Conservation (phyloP, 2,797 vertebrate species). For the Sardinella longiceps region DNA sequence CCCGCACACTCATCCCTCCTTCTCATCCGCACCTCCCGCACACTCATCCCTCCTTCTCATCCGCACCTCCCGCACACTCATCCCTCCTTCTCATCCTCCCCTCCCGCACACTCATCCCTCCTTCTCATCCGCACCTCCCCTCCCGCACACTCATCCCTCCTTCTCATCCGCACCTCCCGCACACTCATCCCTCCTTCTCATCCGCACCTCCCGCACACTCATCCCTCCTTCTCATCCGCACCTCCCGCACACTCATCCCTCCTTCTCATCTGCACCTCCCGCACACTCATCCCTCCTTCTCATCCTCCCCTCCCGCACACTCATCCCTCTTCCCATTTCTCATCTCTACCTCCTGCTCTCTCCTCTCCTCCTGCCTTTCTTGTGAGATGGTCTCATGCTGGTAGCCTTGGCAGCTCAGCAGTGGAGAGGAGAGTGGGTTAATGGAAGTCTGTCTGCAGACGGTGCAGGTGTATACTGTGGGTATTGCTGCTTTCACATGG, state of each 20-base stretch:
- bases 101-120: slow-evolving; percentile 6
- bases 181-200: too few species aligned
- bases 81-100: background rate
- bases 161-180: slow-evolving; percentile 16
- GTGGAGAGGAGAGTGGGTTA: background rate
- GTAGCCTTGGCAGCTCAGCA: background rate
- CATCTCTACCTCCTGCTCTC: background rate
- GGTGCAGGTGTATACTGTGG: background rate
- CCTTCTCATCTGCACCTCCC: too few species aligned
- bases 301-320: slow-evolving; percentile 17
- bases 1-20: background rate
- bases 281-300: background rate
- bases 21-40: slow-evolving; percentile 17
- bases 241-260: too few species aligned
- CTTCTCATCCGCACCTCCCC: slow-evolving; percentile 17
- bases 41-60: too few species aligned
- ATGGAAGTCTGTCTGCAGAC: background rate
- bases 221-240: background rate
- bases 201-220: slow-evolving; percentile 18
- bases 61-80: slow-evolving; percentile 15
- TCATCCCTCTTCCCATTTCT: background rate
- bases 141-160: background rate
- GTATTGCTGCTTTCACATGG: background rate
- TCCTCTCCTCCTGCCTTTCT: background rate
- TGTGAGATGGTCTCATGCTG: background rate